Conservation (phyloP, 2,797 vertebrate species). For the Perodicticus potto region DNA sequence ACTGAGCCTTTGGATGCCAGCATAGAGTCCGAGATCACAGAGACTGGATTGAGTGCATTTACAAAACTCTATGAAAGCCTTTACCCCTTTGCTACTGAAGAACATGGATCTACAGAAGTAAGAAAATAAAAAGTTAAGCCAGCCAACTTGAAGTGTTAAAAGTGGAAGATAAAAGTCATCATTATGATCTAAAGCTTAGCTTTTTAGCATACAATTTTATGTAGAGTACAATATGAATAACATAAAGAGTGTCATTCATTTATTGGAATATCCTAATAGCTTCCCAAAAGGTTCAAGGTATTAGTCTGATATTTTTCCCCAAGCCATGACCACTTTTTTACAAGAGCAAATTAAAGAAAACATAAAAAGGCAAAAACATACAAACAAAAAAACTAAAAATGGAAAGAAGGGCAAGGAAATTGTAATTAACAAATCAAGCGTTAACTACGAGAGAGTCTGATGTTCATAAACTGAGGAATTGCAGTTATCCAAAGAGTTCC, state of each 20-base stretch:
- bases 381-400: not conserved
- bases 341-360: constrained; percentile 21
- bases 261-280: not conserved
- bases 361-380: not conserved
- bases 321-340: not conserved
- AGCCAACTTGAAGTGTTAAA: not conserved
- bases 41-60: constrained; percentile 87
- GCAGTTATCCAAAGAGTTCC: not conserved
- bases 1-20: constrained; percentile 88
- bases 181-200: not conserved
- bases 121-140: not conserved
- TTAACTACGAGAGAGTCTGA: not conserved
- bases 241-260: not conserved
- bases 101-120: constrained; percentile 79
- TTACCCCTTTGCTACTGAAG: constrained; percentile 82
- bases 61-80: constrained; percentile 87
- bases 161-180: not conserved
- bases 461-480: constrained; percentile 2
- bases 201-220: not conserved
- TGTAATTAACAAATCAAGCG: not conserved
- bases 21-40: constrained; percentile 87
- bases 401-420: not conserved
- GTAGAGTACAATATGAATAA: not conserved
- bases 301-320: not conserved
- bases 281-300: not conserved